Percentiles rank a stretch among this genome's conserved stretches.
phyloP scores from a whole-genome alignment of 2,888 invertebrate genomes.

The Drosophila rubida region DNA sequence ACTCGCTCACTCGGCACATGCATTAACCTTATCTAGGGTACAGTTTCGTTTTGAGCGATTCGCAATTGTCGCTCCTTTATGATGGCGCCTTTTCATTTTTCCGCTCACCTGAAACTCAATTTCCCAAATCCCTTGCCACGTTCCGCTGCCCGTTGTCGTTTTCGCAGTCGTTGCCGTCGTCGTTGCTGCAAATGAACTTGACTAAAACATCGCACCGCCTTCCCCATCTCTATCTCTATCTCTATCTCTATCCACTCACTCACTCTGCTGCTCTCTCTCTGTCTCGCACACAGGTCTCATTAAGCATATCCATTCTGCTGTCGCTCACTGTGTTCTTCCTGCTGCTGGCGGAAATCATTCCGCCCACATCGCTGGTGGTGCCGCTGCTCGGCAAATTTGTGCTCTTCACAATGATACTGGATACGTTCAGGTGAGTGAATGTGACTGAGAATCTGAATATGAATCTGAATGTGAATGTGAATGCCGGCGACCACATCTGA shows the following conservation, averaged over 20 bases:
- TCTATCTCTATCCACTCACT: constrained; percentile 2
- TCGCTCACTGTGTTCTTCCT: constrained; percentile 98
- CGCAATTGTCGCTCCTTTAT: constrained; percentile 61
- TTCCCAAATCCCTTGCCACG: constrained; percentile 51
- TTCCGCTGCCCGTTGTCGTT: constrained; percentile 29
- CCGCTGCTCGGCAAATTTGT: constrained; percentile 97
- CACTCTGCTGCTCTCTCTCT: constrained; percentile 71
- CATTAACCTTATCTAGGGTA: constrained; percentile 40
- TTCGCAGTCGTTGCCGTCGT: constrained; percentile 27
- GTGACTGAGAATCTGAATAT: constrained; percentile 41
- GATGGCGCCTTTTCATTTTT: constrained; percentile 38
- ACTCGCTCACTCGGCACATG: not conserved
- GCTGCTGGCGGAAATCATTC: constrained; percentile 94
- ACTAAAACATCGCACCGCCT: constrained; percentile 40
- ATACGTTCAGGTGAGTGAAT: constrained; percentile 93
- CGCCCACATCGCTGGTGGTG: constrained; percentile 96
- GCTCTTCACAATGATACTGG: constrained; percentile 97
- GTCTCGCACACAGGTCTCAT: constrained; percentile 90
- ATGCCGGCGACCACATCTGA: not conserved
- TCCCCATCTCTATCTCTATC: not conserved
- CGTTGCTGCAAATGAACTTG: constrained; percentile 50
- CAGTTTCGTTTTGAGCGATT: constrained; percentile 41
- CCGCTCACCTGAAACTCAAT: constrained; percentile 58
- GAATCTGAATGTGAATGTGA: constrained; percentile 29
- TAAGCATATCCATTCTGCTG: constrained; percentile 97